phyloP scores from a whole-genome alignment of 2,113 vertebrate species.

The Noctilio leporinus region DNA sequence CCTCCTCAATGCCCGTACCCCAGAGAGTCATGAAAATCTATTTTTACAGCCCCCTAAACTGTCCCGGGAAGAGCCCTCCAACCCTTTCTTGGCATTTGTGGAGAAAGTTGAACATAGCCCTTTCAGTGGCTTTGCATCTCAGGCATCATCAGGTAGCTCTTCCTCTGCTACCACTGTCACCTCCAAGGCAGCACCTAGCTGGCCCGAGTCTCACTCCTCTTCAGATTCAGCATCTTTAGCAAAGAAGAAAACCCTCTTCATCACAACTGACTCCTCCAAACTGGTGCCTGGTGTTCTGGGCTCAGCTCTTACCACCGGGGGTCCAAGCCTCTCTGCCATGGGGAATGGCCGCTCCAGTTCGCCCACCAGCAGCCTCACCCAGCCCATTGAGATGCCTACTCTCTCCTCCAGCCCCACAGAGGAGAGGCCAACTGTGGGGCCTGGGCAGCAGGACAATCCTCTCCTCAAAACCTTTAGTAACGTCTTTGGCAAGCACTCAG shows the following conservation, averaged over 20 bases:
- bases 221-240: conserved; percentile 74
- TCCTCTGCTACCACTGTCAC: conserved; percentile 69
- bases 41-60: conserved; percentile 93
- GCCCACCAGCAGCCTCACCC: conserved; percentile 78
- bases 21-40: conserved; percentile 93
- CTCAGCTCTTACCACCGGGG: conserved; percentile 76
- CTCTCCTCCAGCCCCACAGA: conserved; percentile 86
- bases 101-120: conserved; percentile 88
- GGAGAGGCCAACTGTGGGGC: conserved; percentile 80
- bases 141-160: conserved; percentile 76
- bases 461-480: conserved; percentile 83
- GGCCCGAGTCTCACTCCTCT: conserved; percentile 77
- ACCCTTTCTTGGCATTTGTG: conserved; percentile 93
- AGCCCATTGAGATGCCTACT: conserved; percentile 86
- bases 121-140: conserved; percentile 88
- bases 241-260: conserved; percentile 90
- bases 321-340: conserved; percentile 80
- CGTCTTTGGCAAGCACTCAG: conserved; percentile 85
- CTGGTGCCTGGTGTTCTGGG: conserved; percentile 84
- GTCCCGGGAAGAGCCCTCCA: conserved; percentile 88
- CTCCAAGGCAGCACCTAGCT: conserved; percentile 76
- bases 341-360: conserved; percentile 83
- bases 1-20: conserved; percentile 76
- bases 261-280: conserved; percentile 91
- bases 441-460: conserved; percentile 81